These are phyloP conservation scores for Acipenser oxyrinchus DNA, from an alignment of 2,797 vertebrate species.

Conservation along the genomic window DNA sequence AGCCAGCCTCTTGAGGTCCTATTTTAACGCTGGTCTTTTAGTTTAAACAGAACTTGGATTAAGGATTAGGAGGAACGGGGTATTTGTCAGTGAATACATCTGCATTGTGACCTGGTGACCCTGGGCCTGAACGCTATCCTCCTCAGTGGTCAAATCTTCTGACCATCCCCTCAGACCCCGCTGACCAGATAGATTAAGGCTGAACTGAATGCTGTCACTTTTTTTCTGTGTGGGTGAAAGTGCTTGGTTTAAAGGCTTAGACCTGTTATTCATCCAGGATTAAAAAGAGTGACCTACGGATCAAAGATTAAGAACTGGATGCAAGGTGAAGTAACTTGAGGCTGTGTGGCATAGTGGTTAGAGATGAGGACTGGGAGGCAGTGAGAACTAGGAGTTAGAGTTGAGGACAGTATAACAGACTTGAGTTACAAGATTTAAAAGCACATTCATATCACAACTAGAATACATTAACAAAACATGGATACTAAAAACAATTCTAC, in stretches of 20 bases:
- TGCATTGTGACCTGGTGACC: neutral
- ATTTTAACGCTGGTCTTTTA: neutral
- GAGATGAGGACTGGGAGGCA: too few relatives aligned
- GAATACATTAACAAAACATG: too few relatives aligned
- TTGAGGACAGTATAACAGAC: too few relatives aligned
- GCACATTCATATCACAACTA: too few relatives aligned
- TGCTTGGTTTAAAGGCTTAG: neutral
- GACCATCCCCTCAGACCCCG: conserved; percentile 1
- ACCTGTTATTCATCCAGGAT: neutral
- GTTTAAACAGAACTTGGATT: neutral
- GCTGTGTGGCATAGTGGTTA: too few relatives aligned
- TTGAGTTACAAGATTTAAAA: too few relatives aligned
- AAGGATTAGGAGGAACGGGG: conserved; percentile 1
- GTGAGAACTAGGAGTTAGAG: too few relatives aligned
- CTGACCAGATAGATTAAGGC: conserved; percentile 4
- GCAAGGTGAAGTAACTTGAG: too few relatives aligned
- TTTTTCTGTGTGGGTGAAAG: conserved; percentile 2
- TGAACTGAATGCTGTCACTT: neutral
- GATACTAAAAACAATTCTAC: too few relatives aligned
- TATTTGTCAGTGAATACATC: neutral
- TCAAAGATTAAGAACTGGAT: neutral
- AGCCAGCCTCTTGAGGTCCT: neutral
- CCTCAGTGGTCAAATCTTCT: conserved; percentile 1
- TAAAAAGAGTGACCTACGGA: neutral
- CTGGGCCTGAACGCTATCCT: conserved; percentile 9